phyloP scores from a whole-genome alignment of 2,888 invertebrate species.

The Leptinotarsa rubiginosa region DNA sequence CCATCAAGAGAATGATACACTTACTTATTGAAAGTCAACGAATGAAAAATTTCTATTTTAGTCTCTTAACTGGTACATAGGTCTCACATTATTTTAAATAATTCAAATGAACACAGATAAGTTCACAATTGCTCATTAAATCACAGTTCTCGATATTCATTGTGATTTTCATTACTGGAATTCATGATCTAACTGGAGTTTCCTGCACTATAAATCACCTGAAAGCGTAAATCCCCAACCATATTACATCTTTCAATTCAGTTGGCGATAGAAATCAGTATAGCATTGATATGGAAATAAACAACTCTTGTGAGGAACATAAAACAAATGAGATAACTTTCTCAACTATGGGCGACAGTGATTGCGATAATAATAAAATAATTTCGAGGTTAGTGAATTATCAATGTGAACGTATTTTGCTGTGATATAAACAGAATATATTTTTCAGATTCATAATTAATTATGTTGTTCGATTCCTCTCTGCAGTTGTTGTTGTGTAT shows the following conservation, averaged over 20 bases:
- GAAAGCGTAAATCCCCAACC: not conserved
- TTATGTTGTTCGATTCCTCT: constrained; percentile 48
- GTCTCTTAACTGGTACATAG: too few relatives aligned
- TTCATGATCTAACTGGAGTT: not conserved
- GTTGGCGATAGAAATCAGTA: not conserved
- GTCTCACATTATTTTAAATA: too few relatives aligned
- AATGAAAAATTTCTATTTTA: too few relatives aligned
- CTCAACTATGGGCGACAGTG: constrained; percentile 1
- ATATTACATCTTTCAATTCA: not conserved
- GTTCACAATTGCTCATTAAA: not conserved
- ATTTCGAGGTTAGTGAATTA: not conserved
- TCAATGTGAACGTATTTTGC: not conserved
- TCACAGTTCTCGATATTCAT: not conserved
- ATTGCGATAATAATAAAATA: not conserved
- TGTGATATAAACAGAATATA: not conserved
- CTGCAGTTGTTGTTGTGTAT: constrained; percentile 53
- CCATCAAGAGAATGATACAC: too few relatives aligned
- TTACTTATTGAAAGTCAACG: too few relatives aligned
- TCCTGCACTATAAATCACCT: not conserved
- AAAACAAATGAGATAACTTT: constrained; percentile 4
- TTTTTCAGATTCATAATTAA: constrained; percentile 51
- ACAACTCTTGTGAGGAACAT: not conserved
- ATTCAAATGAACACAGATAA: not conserved
- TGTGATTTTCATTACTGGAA: not conserved
- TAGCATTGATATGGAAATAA: not conserved